Base-by-base conservation (phyloP, 2,113 vertebrate species). In the Phoenicopterus ruber region DNA sequence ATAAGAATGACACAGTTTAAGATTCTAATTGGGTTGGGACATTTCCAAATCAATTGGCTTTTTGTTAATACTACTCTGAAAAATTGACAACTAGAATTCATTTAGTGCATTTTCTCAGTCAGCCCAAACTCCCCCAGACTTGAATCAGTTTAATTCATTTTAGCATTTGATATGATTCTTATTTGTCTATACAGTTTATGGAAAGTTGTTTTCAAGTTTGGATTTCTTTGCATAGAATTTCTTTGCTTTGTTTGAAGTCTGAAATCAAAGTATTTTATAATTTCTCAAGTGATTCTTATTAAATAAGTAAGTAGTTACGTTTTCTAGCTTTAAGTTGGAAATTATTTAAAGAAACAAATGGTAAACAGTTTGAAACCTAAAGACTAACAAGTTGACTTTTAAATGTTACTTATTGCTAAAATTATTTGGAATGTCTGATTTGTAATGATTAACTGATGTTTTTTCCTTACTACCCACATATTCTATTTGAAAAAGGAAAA, bases 321-420 rank as follows among this genome's bases (percentile, higher is more conserved):
- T 84, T 94, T 91, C 58, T 34, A 85, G 52, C 44, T 93, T 82
- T 54, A 40, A 69, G 38, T 95, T 87, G 81, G 31, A 84, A 96
- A 80, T 79, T 67, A 44, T 93, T 72, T 85, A 81, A 81, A 92
- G 90, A 87, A 96, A 87, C 69, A 87, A 90, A 92, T 74, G 95
- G 71, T 77, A 92, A 96, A 93, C 63, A 92, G 49, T 88, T 86
- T 92, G 49, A 74, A 96, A 70, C 82, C 78, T 93, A 86, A 91
- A 92, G 50, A 77, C 79, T 81, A 81, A 69, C 34, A 61, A 86
- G 42, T 77, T 95, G 81, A 90, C 90, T 93, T 93, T 87, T 82
- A 89, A 93, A 96, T 97, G 92, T 91, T 94, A 86, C 59, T 93
- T 96, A 90, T 61, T 93, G 71, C 63, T 95, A 87, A 94, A 96